phyloP scores from a whole-genome alignment of 30 jellyfish, hydroid and myxozoan species.

The Chironex yamaguchii region DNA sequence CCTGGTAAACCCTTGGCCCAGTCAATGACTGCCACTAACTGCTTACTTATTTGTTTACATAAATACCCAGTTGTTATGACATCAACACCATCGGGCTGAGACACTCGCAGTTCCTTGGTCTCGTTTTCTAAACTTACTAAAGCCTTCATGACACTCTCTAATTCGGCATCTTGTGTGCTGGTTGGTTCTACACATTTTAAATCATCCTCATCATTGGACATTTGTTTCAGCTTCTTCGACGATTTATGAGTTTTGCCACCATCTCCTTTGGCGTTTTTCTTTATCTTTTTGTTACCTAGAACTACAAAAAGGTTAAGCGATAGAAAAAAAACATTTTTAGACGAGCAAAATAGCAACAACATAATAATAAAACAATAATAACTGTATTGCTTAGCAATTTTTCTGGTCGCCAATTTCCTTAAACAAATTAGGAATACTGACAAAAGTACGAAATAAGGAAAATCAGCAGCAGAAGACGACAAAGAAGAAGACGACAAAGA shows the following conservation, averaged over 20 bases:
- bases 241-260: slow-evolving; percentile 11
- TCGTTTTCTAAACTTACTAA: slow-evolving; percentile 65
- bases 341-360: too few species aligned
- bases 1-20: slow-evolving; percentile 98
- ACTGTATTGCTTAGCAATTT: too few species aligned
- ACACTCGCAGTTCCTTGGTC: slow-evolving; percentile 48
- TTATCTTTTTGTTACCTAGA: slow-evolving; percentile 84
- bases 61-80: slow-evolving; percentile 48
- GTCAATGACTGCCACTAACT: slow-evolving; percentile 83
- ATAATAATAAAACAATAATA: too few species aligned
- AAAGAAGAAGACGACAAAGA: too few species aligned
- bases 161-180: slow-evolving; percentile 85
- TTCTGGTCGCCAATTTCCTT: too few species aligned
- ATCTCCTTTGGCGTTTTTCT: slow-evolving; percentile 61
- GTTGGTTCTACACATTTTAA: slow-evolving; percentile 79
- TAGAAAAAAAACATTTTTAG: too few species aligned
- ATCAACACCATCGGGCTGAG: slow-evolving; percentile 18
- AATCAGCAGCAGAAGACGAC: too few species aligned
- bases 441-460: too few species aligned
- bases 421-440: too few species aligned
- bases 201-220: slow-evolving; percentile 70
- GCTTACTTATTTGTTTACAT: slow-evolving; percentile 73
- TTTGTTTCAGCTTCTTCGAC: slow-evolving; percentile 67
- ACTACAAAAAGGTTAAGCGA: slow-evolving; percentile 64
- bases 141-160: slow-evolving; percentile 68